Base-by-base conservation (phyloP, 2,113 vertebrate genomes). In the Baryphthengus martii region DNA sequence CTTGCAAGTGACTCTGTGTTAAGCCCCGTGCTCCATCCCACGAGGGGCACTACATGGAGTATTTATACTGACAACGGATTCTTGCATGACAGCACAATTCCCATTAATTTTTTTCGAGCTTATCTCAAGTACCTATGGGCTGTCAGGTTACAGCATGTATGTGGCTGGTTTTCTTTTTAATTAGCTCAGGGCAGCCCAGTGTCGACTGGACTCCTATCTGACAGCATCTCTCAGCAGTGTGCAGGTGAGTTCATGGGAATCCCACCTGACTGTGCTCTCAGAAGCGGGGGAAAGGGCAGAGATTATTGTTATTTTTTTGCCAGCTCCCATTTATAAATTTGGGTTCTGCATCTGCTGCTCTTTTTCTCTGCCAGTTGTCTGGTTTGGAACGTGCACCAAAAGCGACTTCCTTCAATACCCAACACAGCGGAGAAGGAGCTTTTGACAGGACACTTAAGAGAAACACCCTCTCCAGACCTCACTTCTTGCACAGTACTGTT, bases 51-150 rank as follows among this genome's bases (percentile, higher is more conserved):
- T 23, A 20, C 47, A 14, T 12, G 59, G 50, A n/a, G 85, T 92
- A 76, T 87, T 87, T 61, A 84, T 19, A 26, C 76, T 70, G 92
- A 84, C 76, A 79, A 37, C 80, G 3, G 66, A 66, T 81, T 77
- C 75, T 40, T 58, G 63, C 78, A 11, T 17, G 77, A 76, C 81
- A 80, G 78, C 88, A 88, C 63, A 83, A 90, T 58, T 66, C 85
- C 85, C 88, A 89, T 76, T 70, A 76, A 72, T 53, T 73, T 89
- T 73, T 89, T 39, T 24, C 0, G 1, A 88, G 91, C 66, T 82
- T 68, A 93, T 89, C 84, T 94, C 25, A 29, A 45, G 77, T 65
- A 91, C 81, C 87, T 87, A 89, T 72, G 89, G 84, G 85, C 94
- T 84, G 86, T 80, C 83, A 83, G 88, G 93, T 63, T 81, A 9